A percentile compares a stretch with the other conserved stretches of the same genome.
Evolutionary conservation across 2,888 invertebrate genomes (phyloP).

Genomic region (Machimus rusticus): DNA sequence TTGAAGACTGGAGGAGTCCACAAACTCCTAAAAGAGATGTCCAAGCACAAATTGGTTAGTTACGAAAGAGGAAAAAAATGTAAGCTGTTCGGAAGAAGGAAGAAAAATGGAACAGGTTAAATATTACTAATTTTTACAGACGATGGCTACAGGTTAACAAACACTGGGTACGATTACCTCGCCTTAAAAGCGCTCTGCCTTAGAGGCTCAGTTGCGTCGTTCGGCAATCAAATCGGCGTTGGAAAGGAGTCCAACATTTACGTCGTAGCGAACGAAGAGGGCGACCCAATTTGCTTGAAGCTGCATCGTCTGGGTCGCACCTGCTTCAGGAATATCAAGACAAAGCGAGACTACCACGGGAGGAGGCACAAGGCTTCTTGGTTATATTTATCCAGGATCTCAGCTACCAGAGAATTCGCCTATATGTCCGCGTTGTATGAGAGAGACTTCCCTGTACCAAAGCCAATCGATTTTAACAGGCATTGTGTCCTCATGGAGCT

Average conservation of each 20-base stretch:
- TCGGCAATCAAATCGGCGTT: conserved; percentile 98
- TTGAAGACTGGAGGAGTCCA: conserved; percentile 92
- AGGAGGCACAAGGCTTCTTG: conserved; percentile 89
- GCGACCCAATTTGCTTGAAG: conserved; percentile 85
- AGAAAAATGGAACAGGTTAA: not conserved
- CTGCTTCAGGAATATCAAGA: conserved; percentile 94
- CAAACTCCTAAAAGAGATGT: conserved; percentile 87
- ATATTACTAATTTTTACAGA: conserved; percentile 66
- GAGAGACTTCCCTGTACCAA: conserved; percentile 92
- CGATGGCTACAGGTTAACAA: conserved; percentile 96
- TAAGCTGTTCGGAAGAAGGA: conserved; percentile 55
- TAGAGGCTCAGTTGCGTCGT: conserved; percentile 79
- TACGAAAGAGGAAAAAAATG: conserved; percentile 95
- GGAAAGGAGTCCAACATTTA: conserved; percentile 99
- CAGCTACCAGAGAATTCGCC: conserved; percentile 96
- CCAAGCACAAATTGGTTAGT: conserved; percentile 87
- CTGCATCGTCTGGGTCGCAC: conserved; percentile 91
- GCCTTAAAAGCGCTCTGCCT: conserved; percentile 88
- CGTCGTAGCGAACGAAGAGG: conserved; percentile 82
- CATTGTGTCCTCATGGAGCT: conserved; percentile 98
- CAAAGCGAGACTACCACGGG: conserved; percentile 96
- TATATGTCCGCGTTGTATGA: conserved; percentile 95
- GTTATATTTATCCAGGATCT: conserved; percentile 95
- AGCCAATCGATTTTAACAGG: conserved; percentile 91
- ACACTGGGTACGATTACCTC: conserved; percentile 95